A percentile compares a stretch with the other conserved stretches of the same genome.
These are phyloP conservation scores for Adineta ricciae DNA, from an alignment of 2,888 invertebrate species.

Conservation along the genomic window DNA sequence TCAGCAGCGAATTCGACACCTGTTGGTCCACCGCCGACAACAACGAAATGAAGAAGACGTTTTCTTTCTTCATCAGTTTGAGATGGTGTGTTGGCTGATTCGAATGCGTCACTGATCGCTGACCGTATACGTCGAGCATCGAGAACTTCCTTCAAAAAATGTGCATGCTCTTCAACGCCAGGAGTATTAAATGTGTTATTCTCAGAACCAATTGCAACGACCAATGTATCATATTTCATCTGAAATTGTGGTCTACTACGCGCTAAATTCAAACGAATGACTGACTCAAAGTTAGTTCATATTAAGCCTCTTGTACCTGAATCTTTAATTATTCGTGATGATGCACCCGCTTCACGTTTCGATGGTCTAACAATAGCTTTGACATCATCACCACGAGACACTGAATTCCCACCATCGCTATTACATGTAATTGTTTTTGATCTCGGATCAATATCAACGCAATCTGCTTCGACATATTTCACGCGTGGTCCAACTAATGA, in stretches of 20 bases:
- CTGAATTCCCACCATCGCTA: background rate
- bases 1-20: slow-evolving; percentile 40
- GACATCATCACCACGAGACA: background rate
- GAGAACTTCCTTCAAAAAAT: slow-evolving; percentile 47
- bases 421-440: background rate
- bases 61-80: slow-evolving; percentile 41
- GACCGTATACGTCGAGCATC: slow-evolving; percentile 49
- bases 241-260: slow-evolving; percentile 36
- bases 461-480: slow-evolving; percentile 9
- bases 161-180: slow-evolving; percentile 48
- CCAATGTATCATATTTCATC: slow-evolving; percentile 47
- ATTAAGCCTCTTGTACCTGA: background rate
- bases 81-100: slow-evolving; percentile 45
- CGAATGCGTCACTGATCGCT: slow-evolving; percentile 47
- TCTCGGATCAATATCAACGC: slow-evolving; percentile 15
- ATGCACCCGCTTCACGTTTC: background rate
- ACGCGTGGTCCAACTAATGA: background rate
- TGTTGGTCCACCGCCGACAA: slow-evolving; percentile 44
- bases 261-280: background rate
- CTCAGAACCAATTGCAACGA: slow-evolving; percentile 48
- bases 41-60: slow-evolving; percentile 48
- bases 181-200: slow-evolving; percentile 44
- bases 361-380: background rate
- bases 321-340: slow-evolving; percentile 15
- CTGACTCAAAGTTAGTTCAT: background rate